phyloP scores from a whole-genome alignment of 2,797 vertebrate species.

The Rhinatrema bivittatum region DNA sequence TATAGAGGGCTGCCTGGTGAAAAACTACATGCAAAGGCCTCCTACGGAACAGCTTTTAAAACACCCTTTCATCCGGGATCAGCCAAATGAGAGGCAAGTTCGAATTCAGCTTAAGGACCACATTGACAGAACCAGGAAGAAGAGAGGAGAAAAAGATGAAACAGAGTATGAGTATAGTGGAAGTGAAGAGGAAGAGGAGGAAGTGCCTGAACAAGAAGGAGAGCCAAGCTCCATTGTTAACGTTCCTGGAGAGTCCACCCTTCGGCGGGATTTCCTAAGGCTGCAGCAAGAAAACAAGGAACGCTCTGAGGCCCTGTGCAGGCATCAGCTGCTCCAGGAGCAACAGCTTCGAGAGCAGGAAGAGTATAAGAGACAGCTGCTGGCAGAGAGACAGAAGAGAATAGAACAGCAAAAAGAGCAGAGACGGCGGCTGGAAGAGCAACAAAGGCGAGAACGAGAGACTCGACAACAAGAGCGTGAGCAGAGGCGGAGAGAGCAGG shows the following conservation, averaged over 20 bases:
- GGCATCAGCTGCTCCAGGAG: slow-evolving; percentile 81
- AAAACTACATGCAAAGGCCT: slow-evolving; percentile 94
- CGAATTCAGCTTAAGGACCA: slow-evolving; percentile 98
- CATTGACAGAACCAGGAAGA: slow-evolving; percentile 96
- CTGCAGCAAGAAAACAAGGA: slow-evolving; percentile 89
- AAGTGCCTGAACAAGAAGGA: slow-evolving; percentile 93
- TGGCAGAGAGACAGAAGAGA: slow-evolving; percentile 81
- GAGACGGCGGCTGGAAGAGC: slow-evolving; percentile 76
- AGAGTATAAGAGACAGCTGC: slow-evolving; percentile 79
- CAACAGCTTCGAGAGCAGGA: slow-evolving; percentile 82
- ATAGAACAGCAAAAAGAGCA: slow-evolving; percentile 87
- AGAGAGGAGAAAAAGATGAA: slow-evolving; percentile 97
- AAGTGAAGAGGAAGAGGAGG: slow-evolving; percentile 96
- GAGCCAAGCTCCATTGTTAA: slow-evolving; percentile 94
- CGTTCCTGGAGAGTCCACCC: slow-evolving; percentile 79
- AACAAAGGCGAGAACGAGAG: no score
- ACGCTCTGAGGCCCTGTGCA: slow-evolving; percentile 75
- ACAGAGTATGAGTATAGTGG: slow-evolving; percentile 98
- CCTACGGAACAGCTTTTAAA: slow-evolving; percentile 94
- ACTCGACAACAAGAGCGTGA: no score
- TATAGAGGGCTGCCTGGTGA: slow-evolving; percentile 95
- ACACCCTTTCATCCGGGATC: slow-evolving; percentile 95
- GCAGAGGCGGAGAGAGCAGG: no score
- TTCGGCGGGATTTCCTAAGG: slow-evolving; percentile 79
- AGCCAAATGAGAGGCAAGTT: slow-evolving; percentile 96